phyloP scores from a whole-genome alignment of 2,888 invertebrate species.

The Amiota mariae region DNA sequence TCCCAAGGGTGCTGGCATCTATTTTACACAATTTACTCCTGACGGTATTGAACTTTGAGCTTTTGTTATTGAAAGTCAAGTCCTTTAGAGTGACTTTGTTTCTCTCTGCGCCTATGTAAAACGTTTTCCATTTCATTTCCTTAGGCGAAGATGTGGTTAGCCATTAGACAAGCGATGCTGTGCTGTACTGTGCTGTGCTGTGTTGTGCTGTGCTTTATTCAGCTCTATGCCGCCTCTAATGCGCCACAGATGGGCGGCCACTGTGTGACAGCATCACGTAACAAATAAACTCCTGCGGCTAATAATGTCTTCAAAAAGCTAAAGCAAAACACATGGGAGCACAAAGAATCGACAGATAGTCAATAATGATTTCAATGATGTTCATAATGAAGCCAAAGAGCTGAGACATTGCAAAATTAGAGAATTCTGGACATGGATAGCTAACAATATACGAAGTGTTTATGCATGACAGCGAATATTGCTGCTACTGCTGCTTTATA shows the following conservation, averaged over 20 bases:
- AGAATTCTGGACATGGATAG: no score
- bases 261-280: slow-evolving; percentile 51
- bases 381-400: not conserved
- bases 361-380: not conserved
- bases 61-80: no score
- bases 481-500: no score
- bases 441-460: no score
- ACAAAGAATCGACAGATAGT: slow-evolving; percentile 52
- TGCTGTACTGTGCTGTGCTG: not conserved
- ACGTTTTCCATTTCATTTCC: slow-evolving; percentile 4
- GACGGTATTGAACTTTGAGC: not conserved
- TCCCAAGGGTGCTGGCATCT: no score
- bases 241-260: slow-evolving; percentile 17
- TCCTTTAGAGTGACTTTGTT: not conserved
- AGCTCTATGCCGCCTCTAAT: not conserved
- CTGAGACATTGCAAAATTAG: not conserved
- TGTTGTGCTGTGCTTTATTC: not conserved
- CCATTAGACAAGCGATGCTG: slow-evolving; percentile 30
- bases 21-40: no score
- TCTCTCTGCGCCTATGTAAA: not conserved
- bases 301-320: slow-evolving; percentile 42
- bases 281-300: slow-evolving; percentile 60
- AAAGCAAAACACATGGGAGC: slow-evolving; percentile 13
- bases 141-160: slow-evolving; percentile 4
- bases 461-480: no score